A percentile compares a stretch with the other conserved stretches of the same genome.
Evolutionary conservation across 2,888 invertebrate species (phyloP).

Genomic region (Rhyacophila evoluta): DNA sequence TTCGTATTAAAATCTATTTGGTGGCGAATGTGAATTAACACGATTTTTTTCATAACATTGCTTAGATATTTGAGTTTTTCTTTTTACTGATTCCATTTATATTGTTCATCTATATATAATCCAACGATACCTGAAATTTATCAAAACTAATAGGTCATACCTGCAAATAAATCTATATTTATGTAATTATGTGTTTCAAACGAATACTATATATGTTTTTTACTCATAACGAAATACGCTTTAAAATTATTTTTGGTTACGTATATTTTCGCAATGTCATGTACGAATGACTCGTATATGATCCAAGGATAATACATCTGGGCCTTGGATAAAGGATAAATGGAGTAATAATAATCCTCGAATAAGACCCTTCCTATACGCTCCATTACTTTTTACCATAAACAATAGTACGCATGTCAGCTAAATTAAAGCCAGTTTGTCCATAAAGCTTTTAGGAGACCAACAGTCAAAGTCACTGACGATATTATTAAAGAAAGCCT

Average conservation of each 20-base stretch:
- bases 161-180: too few relatives aligned
- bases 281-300: neutral
- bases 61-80: too few relatives aligned
- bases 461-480: neutral
- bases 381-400: conserved; percentile 19
- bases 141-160: too few relatives aligned
- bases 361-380: neutral
- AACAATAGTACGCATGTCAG: neutral
- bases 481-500: neutral
- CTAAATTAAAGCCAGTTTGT: conserved; percentile 10
- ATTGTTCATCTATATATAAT: too few relatives aligned
- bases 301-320: neutral
- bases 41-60: too few relatives aligned
- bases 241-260: neutral
- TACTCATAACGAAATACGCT: neutral
- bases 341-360: neutral
- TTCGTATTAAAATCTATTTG: too few relatives aligned
- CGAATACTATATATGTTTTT: neutral
- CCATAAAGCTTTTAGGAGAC: neutral
- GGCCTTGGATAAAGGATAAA: conserved; percentile 7
- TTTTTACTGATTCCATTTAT: too few relatives aligned
- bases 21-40: too few relatives aligned
- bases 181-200: too few relatives aligned
- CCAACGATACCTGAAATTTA: too few relatives aligned
- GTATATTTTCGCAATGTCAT: neutral